Evolutionary conservation across 1,140 invertebrate species (phyloP).

Genomic region (Orius insidiosus): DNA sequence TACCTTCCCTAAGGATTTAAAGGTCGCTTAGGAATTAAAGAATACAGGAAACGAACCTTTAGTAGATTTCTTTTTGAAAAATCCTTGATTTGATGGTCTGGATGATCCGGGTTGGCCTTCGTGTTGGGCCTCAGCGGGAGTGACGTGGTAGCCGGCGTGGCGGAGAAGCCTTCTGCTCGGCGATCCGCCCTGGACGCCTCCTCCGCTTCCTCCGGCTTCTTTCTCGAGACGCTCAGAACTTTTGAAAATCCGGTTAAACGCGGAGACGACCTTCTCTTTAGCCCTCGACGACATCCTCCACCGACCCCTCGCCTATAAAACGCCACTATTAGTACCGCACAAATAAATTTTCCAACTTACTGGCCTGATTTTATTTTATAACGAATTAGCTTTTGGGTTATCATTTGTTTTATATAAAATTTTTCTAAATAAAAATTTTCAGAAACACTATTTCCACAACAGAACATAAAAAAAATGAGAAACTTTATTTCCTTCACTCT

Average conservation of each 20-base stretch:
- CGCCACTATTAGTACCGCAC: too few species aligned
- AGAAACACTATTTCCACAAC: too few species aligned
- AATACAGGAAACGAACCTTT: slow-evolving; percentile 12
- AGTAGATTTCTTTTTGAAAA: slow-evolving; percentile 25
- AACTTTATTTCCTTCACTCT: too few species aligned
- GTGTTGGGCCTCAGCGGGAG: slow-evolving; percentile 38
- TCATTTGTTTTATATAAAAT: too few species aligned
- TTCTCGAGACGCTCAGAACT: slow-evolving; percentile 40
- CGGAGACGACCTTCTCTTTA: slow-evolving; percentile 52
- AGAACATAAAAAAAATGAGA: too few species aligned
- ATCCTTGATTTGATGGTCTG: slow-evolving; percentile 18
- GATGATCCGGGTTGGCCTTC: slow-evolving; percentile 33
- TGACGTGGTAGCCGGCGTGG: slow-evolving; percentile 35
- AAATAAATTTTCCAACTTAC: too few species aligned
- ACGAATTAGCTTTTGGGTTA: too few species aligned
- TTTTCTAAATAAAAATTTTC: too few species aligned
- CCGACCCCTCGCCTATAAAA: neutral
- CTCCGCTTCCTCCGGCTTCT: slow-evolving; percentile 32
- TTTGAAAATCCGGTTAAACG: slow-evolving; percentile 56
- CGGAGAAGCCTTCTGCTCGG: slow-evolving; percentile 39
- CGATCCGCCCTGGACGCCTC: slow-evolving; percentile 25
- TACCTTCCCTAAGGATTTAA: too few species aligned
- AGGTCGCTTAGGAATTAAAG: too few species aligned
- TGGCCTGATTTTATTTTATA: too few species aligned
- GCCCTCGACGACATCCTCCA: slow-evolving; percentile 47